Base-by-base conservation (phyloP, 1,140 invertebrate species). In the Cydia strobilella region DNA sequence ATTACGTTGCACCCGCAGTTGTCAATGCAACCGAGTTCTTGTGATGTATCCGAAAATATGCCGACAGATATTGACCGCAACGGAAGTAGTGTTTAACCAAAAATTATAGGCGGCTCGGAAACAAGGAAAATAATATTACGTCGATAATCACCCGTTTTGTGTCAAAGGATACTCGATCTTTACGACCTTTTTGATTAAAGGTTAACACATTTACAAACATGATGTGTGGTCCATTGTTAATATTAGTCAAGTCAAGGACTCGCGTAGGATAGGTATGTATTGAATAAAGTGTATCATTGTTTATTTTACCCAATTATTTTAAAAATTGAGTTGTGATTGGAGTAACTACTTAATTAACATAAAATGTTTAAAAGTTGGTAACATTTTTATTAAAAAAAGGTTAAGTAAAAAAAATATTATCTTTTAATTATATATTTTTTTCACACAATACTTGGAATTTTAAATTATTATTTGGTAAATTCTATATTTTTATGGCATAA, bases 21-120 rank as follows among this genome's bases (percentile, higher is more conserved):
- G 86, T 90, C 90, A 91, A 91, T 90, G 90, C 87, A 90, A 91
- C 86, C 88, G 81, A 90, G 88, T 91, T 93, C 87, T 91, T 93
- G 89, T 90, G 90, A 93, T 93, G 90, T 86, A 84, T 88, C 81
- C 82, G 79, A 87, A 93, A 93, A 90, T 92, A 91, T 88, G 89
- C 90, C 90, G 89, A 91, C 90, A 92, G 86, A 93, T 93, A 91
- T 91, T 90, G 90, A 79, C 86, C 87, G 86, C 81, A 84, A 85
- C 90, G 90, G 90, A 92, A 91, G 90, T 90, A 84, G 86, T 88
- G 84, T 90, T 91, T 90, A 87, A 85, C 79, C 82, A 81, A 91
- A 69, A 92, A 92, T 91, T 92, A 90, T 89, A 91, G 86, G 86
- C 81, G 83, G 83, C 85, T 86, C 76, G 86, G 88, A 87, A 87